Conservation (phyloP, 1,140 invertebrate species). For the Sycophila sp. region DNA sequence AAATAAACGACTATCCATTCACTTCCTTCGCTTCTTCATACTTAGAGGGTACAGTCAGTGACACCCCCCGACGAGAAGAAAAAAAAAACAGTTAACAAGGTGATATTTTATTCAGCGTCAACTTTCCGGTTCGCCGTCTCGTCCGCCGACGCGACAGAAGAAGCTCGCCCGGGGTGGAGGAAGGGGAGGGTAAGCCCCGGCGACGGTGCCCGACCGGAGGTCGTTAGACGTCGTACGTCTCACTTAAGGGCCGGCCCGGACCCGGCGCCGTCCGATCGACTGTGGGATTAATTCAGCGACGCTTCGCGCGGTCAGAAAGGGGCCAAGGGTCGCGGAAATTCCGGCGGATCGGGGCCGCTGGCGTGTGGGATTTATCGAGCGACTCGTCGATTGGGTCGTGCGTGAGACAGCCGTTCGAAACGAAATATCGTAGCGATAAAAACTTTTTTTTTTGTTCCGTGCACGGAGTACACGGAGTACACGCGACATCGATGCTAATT, state of each 20-base stretch:
- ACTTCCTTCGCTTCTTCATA: too few relatives aligned
- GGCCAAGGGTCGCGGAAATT: background rate
- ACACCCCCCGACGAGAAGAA: background rate
- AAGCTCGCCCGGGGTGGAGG: background rate
- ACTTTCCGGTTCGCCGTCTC: background rate
- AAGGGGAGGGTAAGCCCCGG: background rate
- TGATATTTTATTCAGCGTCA: conserved; percentile 29
- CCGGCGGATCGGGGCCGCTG: background rate
- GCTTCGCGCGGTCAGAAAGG: background rate
- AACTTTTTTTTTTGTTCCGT: background rate
- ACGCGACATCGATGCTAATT: conserved; percentile 5
- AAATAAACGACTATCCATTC: too few relatives aligned
- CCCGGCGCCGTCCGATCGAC: background rate
- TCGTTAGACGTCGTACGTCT: conserved; percentile 30
- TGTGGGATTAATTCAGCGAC: conserved; percentile 39
- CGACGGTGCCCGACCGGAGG: background rate
- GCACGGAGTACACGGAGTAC: background rate
- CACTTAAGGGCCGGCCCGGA: conserved; percentile 8
- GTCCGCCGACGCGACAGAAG: too few relatives aligned
- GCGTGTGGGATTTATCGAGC: conserved; percentile 35
- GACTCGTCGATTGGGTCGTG: conserved; percentile 15
- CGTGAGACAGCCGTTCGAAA: background rate
- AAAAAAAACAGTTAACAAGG: conserved; percentile 19
- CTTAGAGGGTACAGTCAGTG: background rate
- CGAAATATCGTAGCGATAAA: conserved; percentile 12